Conservation (phyloP, 2,888 invertebrate genomes). For the Notocelia uddmanniana region DNA sequence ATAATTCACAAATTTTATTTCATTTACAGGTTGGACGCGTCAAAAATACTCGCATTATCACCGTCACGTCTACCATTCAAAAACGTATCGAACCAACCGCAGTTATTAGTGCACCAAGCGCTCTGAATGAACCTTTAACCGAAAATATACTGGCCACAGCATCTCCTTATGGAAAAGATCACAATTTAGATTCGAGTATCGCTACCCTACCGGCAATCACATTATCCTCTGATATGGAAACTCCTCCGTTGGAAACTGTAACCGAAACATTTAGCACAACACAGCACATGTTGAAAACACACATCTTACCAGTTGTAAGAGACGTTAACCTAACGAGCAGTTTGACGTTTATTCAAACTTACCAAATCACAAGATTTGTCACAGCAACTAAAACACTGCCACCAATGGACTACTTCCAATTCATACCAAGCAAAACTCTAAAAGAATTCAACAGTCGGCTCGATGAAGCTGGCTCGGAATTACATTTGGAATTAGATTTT, state of each 20-base stretch:
- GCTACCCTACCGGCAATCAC: constrained; percentile 93
- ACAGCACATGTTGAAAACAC: constrained; percentile 94
- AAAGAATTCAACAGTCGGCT: constrained; percentile 95
- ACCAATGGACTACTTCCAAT: constrained; percentile 94
- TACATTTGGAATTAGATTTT: constrained; percentile 94
- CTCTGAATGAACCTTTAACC: constrained; percentile 91
- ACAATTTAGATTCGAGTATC: constrained; percentile 90
- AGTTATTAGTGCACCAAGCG: constrained; percentile 82
- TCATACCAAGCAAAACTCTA: constrained; percentile 93
- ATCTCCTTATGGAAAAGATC: constrained; percentile 90
- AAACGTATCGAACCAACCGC: constrained; percentile 89
- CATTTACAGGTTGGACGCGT: constrained; percentile 91
- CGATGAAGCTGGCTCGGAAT: constrained; percentile 95
- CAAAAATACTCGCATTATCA: constrained; percentile 94
- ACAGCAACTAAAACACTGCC: constrained; percentile 96
- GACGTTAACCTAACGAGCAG: constrained; percentile 90
- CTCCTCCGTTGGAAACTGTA: constrained; percentile 94
- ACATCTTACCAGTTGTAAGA: constrained; percentile 93
- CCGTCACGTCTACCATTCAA: constrained; percentile 94
- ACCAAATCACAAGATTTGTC: constrained; percentile 93
- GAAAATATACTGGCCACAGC: constrained; percentile 95
- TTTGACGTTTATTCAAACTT: constrained; percentile 95
- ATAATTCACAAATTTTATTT: constrained; percentile 34
- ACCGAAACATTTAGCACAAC: constrained; percentile 97
- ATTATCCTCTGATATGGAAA: constrained; percentile 91